phyloP scores from a whole-genome alignment of 2,797 vertebrate genomes.

The Antrozous pallidus region DNA sequence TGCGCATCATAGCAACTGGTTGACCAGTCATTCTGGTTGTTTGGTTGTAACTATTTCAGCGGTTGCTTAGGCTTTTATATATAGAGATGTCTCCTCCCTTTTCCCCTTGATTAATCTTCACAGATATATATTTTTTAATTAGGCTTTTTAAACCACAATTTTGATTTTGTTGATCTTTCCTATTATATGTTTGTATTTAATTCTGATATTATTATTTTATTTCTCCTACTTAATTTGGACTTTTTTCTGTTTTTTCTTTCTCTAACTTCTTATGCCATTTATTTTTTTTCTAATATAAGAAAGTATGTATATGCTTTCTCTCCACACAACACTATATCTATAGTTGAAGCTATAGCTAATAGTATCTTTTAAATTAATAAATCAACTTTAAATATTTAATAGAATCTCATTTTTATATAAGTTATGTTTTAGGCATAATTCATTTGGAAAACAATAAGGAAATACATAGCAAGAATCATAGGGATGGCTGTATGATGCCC shows the following conservation, averaged over 20 bases:
- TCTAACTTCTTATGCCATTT: not conserved
- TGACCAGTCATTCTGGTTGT: rapidly evolving
- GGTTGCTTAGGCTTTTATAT: no score
- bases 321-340: not conserved
- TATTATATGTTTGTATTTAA: not conserved
- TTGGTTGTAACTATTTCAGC: no score
- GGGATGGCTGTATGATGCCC: not conserved
- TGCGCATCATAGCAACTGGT: no score
- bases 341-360: not conserved
- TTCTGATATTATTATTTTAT: not conserved
- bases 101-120: not conserved
- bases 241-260: not conserved
- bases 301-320: not conserved
- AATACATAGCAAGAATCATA: conserved; percentile 9
- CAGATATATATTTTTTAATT: not conserved
- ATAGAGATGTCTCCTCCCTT: not conserved
- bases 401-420: not conserved
- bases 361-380: conserved; percentile 3
- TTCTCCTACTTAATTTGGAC: not conserved
- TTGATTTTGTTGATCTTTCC: not conserved
- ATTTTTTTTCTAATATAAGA: not conserved
- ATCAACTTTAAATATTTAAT: not conserved
- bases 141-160: not conserved
- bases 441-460: not conserved
- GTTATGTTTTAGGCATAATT: not conserved